Conservation (phyloP, 2,797 vertebrate genomes). For the Mormyrus hasselquistii region DNA sequence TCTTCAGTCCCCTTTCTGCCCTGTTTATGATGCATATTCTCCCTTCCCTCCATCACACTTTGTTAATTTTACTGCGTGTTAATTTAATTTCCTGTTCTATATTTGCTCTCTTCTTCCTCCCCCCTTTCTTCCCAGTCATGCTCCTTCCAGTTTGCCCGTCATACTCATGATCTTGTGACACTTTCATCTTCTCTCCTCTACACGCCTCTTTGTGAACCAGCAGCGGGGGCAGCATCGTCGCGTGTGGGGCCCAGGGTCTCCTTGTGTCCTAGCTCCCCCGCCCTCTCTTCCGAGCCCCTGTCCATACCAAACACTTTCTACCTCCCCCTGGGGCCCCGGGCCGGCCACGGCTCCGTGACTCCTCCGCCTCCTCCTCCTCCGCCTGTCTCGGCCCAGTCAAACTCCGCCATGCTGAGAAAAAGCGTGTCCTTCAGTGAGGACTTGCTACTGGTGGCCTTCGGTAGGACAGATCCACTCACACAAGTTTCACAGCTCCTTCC, state of each 20-base stretch:
- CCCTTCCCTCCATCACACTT: not conserved
- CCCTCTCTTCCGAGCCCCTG: conserved; percentile 74
- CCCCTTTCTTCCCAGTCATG: not conserved
- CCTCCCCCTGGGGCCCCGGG: conserved; percentile 61
- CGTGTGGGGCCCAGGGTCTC: conserved; percentile 75
- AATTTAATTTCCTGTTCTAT: conserved; percentile 1
- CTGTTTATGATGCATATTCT: not conserved
- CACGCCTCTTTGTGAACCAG: conserved; percentile 2
- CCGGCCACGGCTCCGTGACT: conserved; percentile 61
- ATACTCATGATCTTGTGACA: conserved; percentile 29
- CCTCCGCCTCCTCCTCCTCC: conserved; percentile 58
- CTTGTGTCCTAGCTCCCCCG: conserved; percentile 84
- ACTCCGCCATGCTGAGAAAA: conserved; percentile 88
- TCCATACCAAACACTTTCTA: conserved; percentile 72
- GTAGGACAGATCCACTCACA: conserved; percentile 77
- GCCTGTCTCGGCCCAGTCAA: conserved; percentile 71
- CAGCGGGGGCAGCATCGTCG: conserved; percentile 68
- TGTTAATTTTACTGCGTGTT: not conserved
- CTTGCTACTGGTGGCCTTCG: conserved; percentile 88
- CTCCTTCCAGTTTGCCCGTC: conserved; percentile 22
- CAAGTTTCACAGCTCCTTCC: conserved; percentile 10
- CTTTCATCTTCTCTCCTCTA: conserved; percentile 15
- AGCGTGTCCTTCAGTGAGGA: conserved; percentile 95
- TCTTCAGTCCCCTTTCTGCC: not conserved
- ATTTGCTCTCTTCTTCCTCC: not conserved